Percentiles rank a stretch among this genome's conserved stretches.
These are phyloP conservation scores for Todiramphus saurophagus DNA, from an alignment of 2,113 vertebrate genomes.

Conservation along the genomic window DNA sequence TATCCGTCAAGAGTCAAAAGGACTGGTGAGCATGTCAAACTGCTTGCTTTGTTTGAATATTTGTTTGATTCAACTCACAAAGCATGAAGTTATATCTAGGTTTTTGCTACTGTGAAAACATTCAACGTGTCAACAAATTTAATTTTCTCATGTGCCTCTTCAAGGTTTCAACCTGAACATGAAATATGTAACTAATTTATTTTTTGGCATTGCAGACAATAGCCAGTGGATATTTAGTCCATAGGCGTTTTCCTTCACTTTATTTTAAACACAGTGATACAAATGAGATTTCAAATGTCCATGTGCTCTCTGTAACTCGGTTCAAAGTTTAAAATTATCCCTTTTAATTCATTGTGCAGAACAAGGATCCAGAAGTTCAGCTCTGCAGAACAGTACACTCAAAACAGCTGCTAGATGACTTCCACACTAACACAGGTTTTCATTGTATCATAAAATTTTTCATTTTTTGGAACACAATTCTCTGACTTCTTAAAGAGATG, in stretches of 20 bases:
- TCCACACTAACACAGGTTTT: neutral
- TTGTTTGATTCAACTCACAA: neutral
- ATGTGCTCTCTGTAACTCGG: neutral
- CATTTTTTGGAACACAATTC: neutral
- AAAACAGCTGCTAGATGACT: neutral
- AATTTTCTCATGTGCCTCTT: neutral
- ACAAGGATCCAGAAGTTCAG: neutral
- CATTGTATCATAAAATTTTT: neutral
- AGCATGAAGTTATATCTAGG: neutral
- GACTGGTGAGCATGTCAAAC: neutral
- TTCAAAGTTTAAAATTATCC: neutral
- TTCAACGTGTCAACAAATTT: neutral
- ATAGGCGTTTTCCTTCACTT: neutral
- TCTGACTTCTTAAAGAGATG: neutral
- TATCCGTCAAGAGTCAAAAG: neutral
- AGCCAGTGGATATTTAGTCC: neutral
- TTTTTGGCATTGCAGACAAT: neutral
- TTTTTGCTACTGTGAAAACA: neutral
- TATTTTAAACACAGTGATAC: neutral
- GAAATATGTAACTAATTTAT: neutral
- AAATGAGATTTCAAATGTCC: neutral
- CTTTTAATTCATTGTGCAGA: neutral
- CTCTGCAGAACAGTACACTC: neutral
- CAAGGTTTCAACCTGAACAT: neutral
- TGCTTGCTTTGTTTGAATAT: neutral